Evolutionary conservation across 2,797 vertebrate genomes (phyloP).

Genomic region (Myoxocephalus aenaeus): DNA sequence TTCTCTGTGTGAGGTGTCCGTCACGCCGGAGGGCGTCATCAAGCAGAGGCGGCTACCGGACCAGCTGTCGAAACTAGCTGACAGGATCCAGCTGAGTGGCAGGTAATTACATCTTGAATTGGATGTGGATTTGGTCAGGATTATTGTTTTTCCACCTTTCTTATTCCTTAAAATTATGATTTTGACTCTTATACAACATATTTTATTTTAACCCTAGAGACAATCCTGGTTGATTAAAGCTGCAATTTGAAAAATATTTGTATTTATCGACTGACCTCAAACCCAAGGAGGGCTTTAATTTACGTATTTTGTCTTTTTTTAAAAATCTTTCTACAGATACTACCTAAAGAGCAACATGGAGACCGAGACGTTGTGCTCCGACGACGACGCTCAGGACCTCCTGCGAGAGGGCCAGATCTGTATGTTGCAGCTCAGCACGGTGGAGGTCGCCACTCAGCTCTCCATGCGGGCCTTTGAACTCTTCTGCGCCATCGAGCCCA

Average conservation of each 20-base stretch:
- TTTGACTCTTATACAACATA: not conserved
- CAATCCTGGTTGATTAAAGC: not conserved
- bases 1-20: slow-evolving; percentile 96
- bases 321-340: slow-evolving; percentile 87
- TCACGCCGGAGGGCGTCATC: slow-evolving; percentile 98
- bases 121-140: not conserved
- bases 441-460: slow-evolving; percentile 97
- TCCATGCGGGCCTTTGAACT: slow-evolving; percentile 98
- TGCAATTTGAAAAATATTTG: not conserved
- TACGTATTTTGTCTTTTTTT: not conserved
- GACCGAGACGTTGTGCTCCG: slow-evolving; percentile 97
- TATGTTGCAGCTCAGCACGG: slow-evolving; percentile 94
- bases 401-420: slow-evolving; percentile 95
- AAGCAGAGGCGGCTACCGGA: slow-evolving; percentile 96
- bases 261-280: not conserved
- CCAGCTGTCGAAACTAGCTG: slow-evolving; percentile 98
- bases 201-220: not conserved
- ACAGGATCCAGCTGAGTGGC: slow-evolving; percentile 97
- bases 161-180: not conserved
- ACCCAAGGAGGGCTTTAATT: too few relatives aligned
- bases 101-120: slow-evolving; percentile 82
- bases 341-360: slow-evolving; percentile 99
- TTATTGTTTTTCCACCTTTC: not conserved
- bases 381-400: slow-evolving; percentile 97
- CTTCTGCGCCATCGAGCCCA: slow-evolving; percentile 98